Evolutionary conservation across 1,140 invertebrate species (phyloP), one percentile per base, ranked within the genome.

Genomic region (Trialeurodes vaporariorum): DNA sequence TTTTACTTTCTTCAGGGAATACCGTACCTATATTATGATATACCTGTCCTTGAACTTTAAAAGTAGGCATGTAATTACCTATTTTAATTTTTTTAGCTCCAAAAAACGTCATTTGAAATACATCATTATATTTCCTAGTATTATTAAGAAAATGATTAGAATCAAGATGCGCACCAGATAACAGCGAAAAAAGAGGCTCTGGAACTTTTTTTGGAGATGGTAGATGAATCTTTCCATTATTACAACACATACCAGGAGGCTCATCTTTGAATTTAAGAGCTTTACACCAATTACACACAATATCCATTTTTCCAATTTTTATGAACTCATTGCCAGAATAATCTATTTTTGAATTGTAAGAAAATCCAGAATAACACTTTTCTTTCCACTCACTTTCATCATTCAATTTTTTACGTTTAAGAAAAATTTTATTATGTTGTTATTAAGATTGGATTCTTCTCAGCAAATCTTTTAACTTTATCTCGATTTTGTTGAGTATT

Each of bases 21-120:
- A 80, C 59, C 72, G 74, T 76, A 22, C 74, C 78, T 58, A 76
- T 75, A 71, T 67, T 67, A 71, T 80, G 79, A 71, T 81, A 82
- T 21, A 81, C 73, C 70, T 81, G 78, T 26, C 81, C 78, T 76
- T 81, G 76, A 49, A 82, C 75, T 73, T 78, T 79, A 70, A 79
- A 81, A 68, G 75, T 77, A 61, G 76, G 72, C 70, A 73, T 73
- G 71, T 75, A 76, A 71, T 73, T 72, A 66, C 69, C 67, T 70
- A 74, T 72, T 74, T 73, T 72, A 12, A 71, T 59, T 25, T 73
- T 65, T 25, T 73, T 72, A 22, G 74, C 75, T 26, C 75, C 72
- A 72, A 77, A 77, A 60, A 75, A 76, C 25, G 76, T 77, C 75
- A 79, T 78, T 75, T 78, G 76, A 70, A 78, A 78, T 68, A 72